Conservation (phyloP, 2,113 vertebrate genomes). For the Patagioenas fasciata region DNA sequence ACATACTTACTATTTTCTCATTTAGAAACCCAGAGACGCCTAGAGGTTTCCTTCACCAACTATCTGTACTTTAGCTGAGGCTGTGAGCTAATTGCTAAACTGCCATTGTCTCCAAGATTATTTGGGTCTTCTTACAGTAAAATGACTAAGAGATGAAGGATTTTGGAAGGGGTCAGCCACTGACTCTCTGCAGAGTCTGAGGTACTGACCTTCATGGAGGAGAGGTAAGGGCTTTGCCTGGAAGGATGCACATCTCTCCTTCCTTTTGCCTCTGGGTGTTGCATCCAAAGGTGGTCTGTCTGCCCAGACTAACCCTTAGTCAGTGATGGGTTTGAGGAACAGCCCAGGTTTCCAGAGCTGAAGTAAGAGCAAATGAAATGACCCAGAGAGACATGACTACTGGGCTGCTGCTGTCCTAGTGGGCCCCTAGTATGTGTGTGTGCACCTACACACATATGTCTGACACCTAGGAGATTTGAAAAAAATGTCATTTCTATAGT, state of each 20-base stretch:
- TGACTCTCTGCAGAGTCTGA: background rate
- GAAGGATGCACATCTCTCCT: background rate
- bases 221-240: rapidly evolving
- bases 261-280: background rate
- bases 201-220: background rate
- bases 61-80: background rate
- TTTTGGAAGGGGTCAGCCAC: background rate
- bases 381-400: background rate
- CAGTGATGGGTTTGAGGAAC: background rate
- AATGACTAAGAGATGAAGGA: background rate
- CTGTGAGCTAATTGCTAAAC: background rate
- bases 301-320: background rate
- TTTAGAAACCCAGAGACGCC: background rate
- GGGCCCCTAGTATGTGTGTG: too few species aligned
- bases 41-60: background rate
- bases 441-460: rapidly evolving
- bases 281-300: background rate
- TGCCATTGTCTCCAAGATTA: background rate
- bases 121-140: background rate
- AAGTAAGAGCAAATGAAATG: background rate
- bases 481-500: background rate
- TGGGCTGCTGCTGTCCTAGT: background rate
- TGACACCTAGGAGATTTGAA: background rate
- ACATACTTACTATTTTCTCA: background rate
- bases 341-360: background rate